A percentile compares a stretch with the other conserved stretches of the same genome.
Conservation (phyloP, 2,113 vertebrate genomes). For the Engystomops pustulosus region DNA sequence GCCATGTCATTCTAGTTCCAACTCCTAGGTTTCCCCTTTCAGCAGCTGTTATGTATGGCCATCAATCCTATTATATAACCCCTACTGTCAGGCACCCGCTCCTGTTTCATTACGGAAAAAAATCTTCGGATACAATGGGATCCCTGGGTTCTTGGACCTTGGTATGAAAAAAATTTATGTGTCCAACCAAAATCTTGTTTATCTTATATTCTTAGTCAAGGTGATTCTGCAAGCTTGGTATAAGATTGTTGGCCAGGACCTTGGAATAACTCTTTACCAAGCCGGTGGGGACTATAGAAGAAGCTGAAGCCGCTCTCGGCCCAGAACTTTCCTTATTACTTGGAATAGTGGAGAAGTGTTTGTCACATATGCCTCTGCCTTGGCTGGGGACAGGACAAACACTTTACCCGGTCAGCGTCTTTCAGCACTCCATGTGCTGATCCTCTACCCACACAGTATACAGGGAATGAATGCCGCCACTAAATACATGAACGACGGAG, state of each 20-base stretch:
- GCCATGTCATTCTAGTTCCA: constrained; percentile 7
- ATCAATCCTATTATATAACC: not conserved
- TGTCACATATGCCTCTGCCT: not conserved
- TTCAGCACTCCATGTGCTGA: constrained; percentile 11
- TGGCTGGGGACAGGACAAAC: constrained; percentile 9
- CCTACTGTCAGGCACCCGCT: not conserved
- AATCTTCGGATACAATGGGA: too few species aligned
- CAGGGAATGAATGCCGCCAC: not conserved
- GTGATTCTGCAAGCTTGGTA: too few species aligned
- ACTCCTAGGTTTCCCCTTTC: constrained; percentile 20
- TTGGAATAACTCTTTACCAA: too few species aligned
- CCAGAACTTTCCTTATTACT: too few species aligned
- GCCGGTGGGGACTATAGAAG: not conserved
- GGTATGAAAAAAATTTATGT: too few species aligned
- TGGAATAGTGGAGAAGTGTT: not conserved
- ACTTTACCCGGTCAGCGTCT: not conserved
- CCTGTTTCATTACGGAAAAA: not conserved
- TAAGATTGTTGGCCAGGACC: too few species aligned
- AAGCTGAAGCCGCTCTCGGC: not conserved
- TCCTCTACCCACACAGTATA: constrained; percentile 17
- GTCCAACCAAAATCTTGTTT: too few species aligned
- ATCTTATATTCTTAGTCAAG: too few species aligned
- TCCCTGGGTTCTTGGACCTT: too few species aligned
- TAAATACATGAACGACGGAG: not conserved
- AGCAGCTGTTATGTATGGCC: constrained; percentile 33